These are phyloP conservation scores for Aphaenogaster floridana DNA, from an alignment of 1,140 invertebrate genomes.

Conservation along the genomic window DNA sequence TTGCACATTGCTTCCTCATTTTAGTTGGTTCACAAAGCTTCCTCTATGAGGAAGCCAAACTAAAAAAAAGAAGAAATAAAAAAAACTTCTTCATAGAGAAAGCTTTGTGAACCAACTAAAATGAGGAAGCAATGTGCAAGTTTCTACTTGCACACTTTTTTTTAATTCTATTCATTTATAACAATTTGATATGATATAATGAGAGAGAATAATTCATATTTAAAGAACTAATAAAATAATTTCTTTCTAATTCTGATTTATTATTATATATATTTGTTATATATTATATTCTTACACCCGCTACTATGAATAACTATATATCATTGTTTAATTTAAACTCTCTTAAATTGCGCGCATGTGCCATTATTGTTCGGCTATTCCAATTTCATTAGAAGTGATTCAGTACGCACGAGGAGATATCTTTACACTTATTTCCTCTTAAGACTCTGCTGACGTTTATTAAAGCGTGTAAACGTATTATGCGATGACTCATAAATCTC, in stretches of 20 bases:
- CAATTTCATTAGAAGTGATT: constrained; percentile 10
- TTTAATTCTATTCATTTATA: neutral
- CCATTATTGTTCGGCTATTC: neutral
- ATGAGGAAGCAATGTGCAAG: too few species aligned
- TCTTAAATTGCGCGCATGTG: neutral
- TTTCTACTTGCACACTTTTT: too few species aligned
- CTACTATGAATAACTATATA: neutral
- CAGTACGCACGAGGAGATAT: neutral
- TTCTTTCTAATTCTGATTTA: neutral
- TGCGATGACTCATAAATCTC: constrained; percentile 32
- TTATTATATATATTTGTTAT: neutral
- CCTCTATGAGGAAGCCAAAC: too few species aligned
- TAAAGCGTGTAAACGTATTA: neutral
- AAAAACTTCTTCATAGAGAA: too few species aligned
- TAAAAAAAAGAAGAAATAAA: too few species aligned
- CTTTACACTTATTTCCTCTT: constrained; percentile 24
- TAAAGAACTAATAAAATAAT: neutral
- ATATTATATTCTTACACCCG: neutral
- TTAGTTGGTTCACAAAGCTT: too few species aligned
- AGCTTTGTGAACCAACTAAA: too few species aligned
- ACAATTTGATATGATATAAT: neutral
- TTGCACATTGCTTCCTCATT: too few species aligned
- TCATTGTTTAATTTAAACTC: neutral
- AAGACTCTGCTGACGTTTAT: constrained; percentile 4
- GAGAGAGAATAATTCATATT: neutral